These are phyloP conservation scores for Heteromurus nitidus DNA, from an alignment of 2,888 invertebrate genomes.

Conservation along the genomic window DNA sequence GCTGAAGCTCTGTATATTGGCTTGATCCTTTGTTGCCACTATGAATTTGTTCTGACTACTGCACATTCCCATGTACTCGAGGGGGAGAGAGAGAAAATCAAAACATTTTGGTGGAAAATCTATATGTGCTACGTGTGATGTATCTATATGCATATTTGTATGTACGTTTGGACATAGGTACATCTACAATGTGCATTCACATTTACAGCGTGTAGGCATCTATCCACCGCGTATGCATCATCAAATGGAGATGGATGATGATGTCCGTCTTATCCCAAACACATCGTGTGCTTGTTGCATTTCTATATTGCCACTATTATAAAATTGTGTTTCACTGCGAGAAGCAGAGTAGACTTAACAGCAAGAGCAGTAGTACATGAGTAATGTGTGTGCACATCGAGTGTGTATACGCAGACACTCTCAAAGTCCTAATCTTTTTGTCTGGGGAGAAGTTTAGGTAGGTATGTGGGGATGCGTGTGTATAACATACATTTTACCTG, in stretches of 20 bases:
- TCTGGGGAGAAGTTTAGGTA: too few species aligned
- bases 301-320: constrained; percentile 6
- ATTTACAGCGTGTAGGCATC: background rate
- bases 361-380: background rate
- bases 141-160: constrained; percentile 7
- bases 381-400: constrained; percentile 15
- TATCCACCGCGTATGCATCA: background rate
- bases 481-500: background rate
- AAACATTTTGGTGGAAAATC: constrained; percentile 23
- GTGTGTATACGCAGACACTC: background rate
- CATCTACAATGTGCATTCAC: too few species aligned
- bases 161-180: too few species aligned
- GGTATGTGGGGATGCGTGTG: too few species aligned
- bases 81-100: constrained; percentile 37
- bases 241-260: constrained; percentile 34
- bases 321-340: background rate
- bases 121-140: constrained; percentile 2
- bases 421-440: constrained; percentile 12
- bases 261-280: constrained; percentile 31
- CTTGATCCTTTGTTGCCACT: constrained; percentile 19
- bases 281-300: constrained; percentile 3
- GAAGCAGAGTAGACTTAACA: constrained; percentile 1
- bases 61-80: constrained; percentile 34
- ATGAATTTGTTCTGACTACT: background rate
- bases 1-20: background rate